Base-by-base conservation (phyloP, 1,140 invertebrate species). In the Ruditapes philippinarum region DNA sequence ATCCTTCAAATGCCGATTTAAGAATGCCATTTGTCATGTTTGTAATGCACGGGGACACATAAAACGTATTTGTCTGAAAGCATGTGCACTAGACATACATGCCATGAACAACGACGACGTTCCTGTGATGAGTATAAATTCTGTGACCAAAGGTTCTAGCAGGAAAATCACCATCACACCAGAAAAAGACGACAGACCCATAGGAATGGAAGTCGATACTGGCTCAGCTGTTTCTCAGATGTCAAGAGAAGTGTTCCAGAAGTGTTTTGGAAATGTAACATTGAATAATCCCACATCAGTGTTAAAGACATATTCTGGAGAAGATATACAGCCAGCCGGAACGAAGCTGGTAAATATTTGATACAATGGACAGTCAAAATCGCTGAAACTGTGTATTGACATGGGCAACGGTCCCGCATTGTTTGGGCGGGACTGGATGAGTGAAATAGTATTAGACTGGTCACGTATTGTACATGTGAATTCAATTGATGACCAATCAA, bases 381-480 rank as follows among this genome's bases (percentile, higher is more conserved):
- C 3, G n/a, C 28, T 91, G 28, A n/a, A 70, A 0, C 36, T 91
- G 22, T 82, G 78, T 40, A 54, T 89, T 17, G 78, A 86, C 1
- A 25, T 60, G 25, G 49, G 65, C 22, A 57, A 62, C 33, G 54
- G 82, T 9, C 33, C 28, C 40, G 3, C 88, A 60, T 74, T 91
- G 36, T 83, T 91, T 76, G 83, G 90, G 5, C 28, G 82, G 28
- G 82, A 86, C 1, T 91, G 88, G 88, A 42, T 91, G 28, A 40
- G 38, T 22, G 19, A 73, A 19, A 38, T 91, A 0, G 70, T 38
- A 45, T 14, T 91, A 1, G 81, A 85, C 31, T 84, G 88, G 81
- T 11, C 42, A 28, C 45, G 60, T 42, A 14, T 89, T 40, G 31
- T 45, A 14, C n/a, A 28, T 7, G 17, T 31, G 36, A 45, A 76